Base-by-base conservation (phyloP, 2,113 vertebrate genomes). In the Paramisgurnus dabryanus region DNA sequence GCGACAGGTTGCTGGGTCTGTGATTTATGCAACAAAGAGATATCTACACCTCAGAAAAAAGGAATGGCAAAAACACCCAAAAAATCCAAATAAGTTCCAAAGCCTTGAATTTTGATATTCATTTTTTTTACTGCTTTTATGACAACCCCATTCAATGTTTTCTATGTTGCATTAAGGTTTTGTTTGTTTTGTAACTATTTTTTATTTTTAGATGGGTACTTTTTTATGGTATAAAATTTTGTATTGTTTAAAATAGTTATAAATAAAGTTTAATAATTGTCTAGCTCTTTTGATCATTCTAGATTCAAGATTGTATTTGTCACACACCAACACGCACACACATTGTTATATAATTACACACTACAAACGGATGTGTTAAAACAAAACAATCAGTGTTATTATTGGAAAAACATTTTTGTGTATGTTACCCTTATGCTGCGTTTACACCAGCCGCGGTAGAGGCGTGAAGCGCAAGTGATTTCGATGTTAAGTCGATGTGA, bases 1-100 rank as follows among this genome's bases (percentile, higher is more conserved):
- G 68, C 60, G 83, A 80, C 93, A 99, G 98, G 98, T 91, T 94
- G 93, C 91, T 99, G 98, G 98, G 94, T 98, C 82, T 98, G 98
- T 93, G 95, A 96, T 87, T 95, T 96, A 90, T 99, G 97, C 87
- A 93, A 94, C 87, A 96, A 95, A 89, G 93, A 95, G 5, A 72
- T 94, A 84, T 90, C 89, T 34, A 91, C 94, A 85, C 94, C 95
- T 81, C 96, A 95, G 91, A 97, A 95, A 92, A 96, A 94, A 92
- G 94, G 95, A 90, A 94, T 91, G 90, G 90, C 43, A 92, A 98
- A 95, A 96, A 90, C 94, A 85, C 93, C 93, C 85, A 96, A 93
- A 94, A 98, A 94, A 92, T 91, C 87, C 88, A 95, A 94, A 80
- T 91, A 84, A 1, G 81, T 81, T 76, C 9, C 6, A 6, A 75